A percentile compares a stretch with the other conserved stretches of the same genome.
These are phyloP conservation scores for Amphimedon queenslandica DNA, from an alignment of 37 sponge, comb jelly and placozoan species.

Conservation along the genomic window DNA sequence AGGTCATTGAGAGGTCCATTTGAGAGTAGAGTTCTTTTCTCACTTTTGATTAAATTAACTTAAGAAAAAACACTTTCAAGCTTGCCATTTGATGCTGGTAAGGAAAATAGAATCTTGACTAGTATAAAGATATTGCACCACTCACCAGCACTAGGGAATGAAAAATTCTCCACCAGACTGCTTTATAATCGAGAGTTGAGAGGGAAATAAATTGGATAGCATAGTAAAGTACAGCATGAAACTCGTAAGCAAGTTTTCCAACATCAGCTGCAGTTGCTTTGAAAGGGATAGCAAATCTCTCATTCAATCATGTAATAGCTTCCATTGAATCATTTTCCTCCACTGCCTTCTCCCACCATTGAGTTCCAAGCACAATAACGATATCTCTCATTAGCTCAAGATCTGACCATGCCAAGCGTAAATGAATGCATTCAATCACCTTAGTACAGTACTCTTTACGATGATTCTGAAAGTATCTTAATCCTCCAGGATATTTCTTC, in stretches of 20 bases:
- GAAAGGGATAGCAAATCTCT: slow-evolving; percentile 40
- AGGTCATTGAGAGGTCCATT: slow-evolving; percentile 59
- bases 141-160: slow-evolving; percentile 52
- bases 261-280: slow-evolving; percentile 37
- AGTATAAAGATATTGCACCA: slow-evolving; percentile 45
- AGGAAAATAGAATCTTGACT: slow-evolving; percentile 45
- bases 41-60: slow-evolving; percentile 46
- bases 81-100: slow-evolving; percentile 64
- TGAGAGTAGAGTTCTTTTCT: slow-evolving; percentile 39
- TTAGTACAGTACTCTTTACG: slow-evolving; percentile 16
- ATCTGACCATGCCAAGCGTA: slow-evolving; percentile 36
- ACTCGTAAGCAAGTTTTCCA: slow-evolving; percentile 21
- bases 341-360: slow-evolving; percentile 65
- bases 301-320: slow-evolving; percentile 34
- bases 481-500: slow-evolving; percentile 18
- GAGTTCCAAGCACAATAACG: slow-evolving; percentile 27
- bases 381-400: slow-evolving; percentile 31
- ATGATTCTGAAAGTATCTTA: slow-evolving; percentile 21
- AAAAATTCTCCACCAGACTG: slow-evolving; percentile 70
- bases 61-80: slow-evolving; percentile 47
- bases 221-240: slow-evolving; percentile 30
- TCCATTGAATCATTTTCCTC: slow-evolving; percentile 28
- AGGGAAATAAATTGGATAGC: slow-evolving; percentile 58
- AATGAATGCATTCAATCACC: slow-evolving; percentile 5
- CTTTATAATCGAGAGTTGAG: slow-evolving; percentile 46